These are phyloP conservation scores for Phaedon cochleariae DNA, from an alignment of 2,888 invertebrate genomes.

Conservation along the genomic window DNA sequence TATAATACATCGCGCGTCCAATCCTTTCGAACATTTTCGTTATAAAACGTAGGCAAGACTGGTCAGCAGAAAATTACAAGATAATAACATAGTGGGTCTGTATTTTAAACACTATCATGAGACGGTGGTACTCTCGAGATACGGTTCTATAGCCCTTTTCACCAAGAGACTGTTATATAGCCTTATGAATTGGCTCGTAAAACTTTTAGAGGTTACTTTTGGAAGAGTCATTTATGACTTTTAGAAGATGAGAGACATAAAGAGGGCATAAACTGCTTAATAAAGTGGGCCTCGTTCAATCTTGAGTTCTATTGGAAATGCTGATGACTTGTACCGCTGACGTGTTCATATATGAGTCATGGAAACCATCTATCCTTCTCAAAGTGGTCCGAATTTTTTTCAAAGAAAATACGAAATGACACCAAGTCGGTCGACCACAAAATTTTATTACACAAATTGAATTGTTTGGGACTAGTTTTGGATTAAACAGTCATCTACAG, in stretches of 20 bases:
- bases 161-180: slow-evolving; percentile 34
- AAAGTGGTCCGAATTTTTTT: too few species aligned
- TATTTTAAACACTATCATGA: slow-evolving; percentile 54
- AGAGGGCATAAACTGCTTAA: slow-evolving; percentile 8
- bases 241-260: slow-evolving; percentile 4
- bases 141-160: slow-evolving; percentile 32
- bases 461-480: too few species aligned
- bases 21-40: slow-evolving; percentile 53
- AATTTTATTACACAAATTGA: too few species aligned
- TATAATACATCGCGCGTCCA: slow-evolving; percentile 51
- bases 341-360: background rate
- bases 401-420: too few species aligned
- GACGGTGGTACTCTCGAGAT: slow-evolving; percentile 30
- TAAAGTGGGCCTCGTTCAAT: background rate
- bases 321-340: background rate
- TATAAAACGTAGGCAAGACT: slow-evolving; percentile 48
- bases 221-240: slow-evolving; percentile 6
- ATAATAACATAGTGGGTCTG: slow-evolving; percentile 55
- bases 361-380: too few species aligned
- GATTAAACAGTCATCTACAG: too few species aligned
- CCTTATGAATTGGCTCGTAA: slow-evolving; percentile 31
- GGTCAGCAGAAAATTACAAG: slow-evolving; percentile 54
- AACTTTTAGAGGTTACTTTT: slow-evolving; percentile 19
- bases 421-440: too few species aligned
- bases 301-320: background rate